Evolutionary conservation across 2,888 invertebrate genomes (phyloP).

Genomic region (Erebia epiphron): DNA sequence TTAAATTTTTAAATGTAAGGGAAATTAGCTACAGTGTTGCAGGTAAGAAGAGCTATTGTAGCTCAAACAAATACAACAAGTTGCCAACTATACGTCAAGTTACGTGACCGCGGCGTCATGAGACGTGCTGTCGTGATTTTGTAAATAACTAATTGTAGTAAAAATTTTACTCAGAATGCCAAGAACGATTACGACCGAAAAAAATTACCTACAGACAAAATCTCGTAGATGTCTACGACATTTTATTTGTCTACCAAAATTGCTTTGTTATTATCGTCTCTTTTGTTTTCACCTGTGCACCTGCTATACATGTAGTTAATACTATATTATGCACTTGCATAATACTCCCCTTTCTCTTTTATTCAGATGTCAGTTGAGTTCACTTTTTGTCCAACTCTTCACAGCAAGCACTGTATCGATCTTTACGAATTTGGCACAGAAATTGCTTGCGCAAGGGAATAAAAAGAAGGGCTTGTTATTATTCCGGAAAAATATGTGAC

Average conservation of each 20-base stretch:
- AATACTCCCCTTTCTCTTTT: too few relatives aligned
- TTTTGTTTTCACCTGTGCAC: background rate
- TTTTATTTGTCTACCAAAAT: background rate
- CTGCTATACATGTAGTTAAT: too few relatives aligned
- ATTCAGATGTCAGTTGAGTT: too few relatives aligned
- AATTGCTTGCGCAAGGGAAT: background rate
- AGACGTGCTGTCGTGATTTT: constrained; percentile 27
- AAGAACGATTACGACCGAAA: background rate
- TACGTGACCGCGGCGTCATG: constrained; percentile 25
- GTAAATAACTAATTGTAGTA: constrained; percentile 12
- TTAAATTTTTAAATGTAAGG: constrained; percentile 22
- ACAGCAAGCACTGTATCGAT: background rate
- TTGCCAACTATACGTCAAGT: constrained; percentile 6
- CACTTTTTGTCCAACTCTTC: background rate
- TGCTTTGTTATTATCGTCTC: background rate
- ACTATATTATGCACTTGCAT: too few relatives aligned
- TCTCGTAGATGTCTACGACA: background rate
- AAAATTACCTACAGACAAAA: too few relatives aligned
- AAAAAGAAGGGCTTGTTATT: background rate
- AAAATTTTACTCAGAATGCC: constrained; percentile 22
- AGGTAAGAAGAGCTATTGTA: constrained; percentile 15
- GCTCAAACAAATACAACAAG: constrained; percentile 28
- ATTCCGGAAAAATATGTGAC: background rate
- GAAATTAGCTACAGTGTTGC: constrained; percentile 26
- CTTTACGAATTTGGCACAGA: background rate